Evolutionary conservation across 92 coral and sea anemone genomes (phyloP), one percentile per base, ranked within the genome.

Genomic region (Galaxea fascicularis): DNA sequence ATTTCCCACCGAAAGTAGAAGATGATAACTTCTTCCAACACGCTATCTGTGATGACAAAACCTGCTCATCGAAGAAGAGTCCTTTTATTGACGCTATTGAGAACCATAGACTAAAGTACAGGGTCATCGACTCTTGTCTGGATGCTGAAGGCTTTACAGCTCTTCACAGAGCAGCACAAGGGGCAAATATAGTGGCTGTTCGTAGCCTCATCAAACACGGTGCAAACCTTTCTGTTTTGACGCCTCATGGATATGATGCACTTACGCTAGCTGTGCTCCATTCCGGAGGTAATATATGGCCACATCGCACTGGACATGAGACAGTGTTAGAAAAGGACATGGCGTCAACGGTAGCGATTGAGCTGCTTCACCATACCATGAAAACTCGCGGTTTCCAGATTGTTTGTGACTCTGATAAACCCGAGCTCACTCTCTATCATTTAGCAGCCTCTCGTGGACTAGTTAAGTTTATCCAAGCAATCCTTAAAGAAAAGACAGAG

Each of bases 401-500:
- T 18, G 71, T 80, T 16, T 89, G 92, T 63, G 68, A 89, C 41
- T 24, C 51, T 24, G 58, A 52, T 15, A 77, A 75, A 4, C 24
- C 70, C 4, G 78, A 89, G 26, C 60, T 92, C 17, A 89, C 92
- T 8, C 51, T 92, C 0, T 92, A 92, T 72, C 95, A 92, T 69
- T 73, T 92, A 17, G 98, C 98, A 46, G 95, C 92, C 16, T 80
- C 93, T 30, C 87, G 94, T 6, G 98, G 98, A 52, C 82, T 92
- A 65, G 77, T 82, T 20, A 64, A 52, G 35, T 87, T 92, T 49
- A 64, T 92, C 15, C 53, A 9, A 46, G 80, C 45, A 56, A 69
- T 92, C 26, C 57, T 92, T 20, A 54, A 71, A 4, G 75, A 85
- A 70, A 31, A 72, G 25, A 45, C 66, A 10, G 60, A 44, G 18